Conservation (phyloP, 2,797 vertebrate genomes). For the Threskiornis aethiopicus region DNA sequence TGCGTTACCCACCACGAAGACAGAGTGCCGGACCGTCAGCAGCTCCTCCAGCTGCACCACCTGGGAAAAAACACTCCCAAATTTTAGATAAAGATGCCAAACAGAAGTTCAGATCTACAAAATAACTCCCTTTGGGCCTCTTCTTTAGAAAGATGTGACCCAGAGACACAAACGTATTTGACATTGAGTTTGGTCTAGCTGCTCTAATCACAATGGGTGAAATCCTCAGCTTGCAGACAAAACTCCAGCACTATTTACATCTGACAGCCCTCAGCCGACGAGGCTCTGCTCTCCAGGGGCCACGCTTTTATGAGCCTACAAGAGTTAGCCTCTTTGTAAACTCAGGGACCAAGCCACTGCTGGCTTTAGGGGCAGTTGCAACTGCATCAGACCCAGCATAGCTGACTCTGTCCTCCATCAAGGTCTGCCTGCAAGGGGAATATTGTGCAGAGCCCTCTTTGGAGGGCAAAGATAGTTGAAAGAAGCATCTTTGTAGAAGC, state of each 20-base stretch:
- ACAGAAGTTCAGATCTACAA: not conserved
- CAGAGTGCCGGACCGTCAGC: slow-evolving; percentile 89
- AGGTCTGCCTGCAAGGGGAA: not conserved
- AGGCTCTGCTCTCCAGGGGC: not conserved
- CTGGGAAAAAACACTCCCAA: slow-evolving; percentile 62
- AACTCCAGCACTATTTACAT: not conserved
- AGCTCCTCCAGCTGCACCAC: slow-evolving; percentile 95
- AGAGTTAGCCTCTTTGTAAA: not conserved
- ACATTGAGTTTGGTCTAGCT: not conserved
- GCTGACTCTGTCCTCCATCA: not conserved
- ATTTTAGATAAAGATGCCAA: not conserved
- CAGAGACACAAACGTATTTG: not conserved
- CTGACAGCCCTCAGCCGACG: not conserved
- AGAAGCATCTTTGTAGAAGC: not conserved
- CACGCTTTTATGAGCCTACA: not conserved
- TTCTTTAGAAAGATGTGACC: not conserved
- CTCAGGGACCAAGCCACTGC: not conserved
- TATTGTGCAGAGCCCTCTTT: not conserved
- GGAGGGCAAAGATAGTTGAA: not conserved
- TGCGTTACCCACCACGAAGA: slow-evolving; percentile 90
- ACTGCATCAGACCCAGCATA: not conserved
- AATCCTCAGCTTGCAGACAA: not conserved
- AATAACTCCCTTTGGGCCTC: not conserved
- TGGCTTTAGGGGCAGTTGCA: not conserved
- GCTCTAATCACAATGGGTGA: accelerated